Conservation (phyloP, 2,113 vertebrate species). For the Anthoscopus minutus region DNA sequence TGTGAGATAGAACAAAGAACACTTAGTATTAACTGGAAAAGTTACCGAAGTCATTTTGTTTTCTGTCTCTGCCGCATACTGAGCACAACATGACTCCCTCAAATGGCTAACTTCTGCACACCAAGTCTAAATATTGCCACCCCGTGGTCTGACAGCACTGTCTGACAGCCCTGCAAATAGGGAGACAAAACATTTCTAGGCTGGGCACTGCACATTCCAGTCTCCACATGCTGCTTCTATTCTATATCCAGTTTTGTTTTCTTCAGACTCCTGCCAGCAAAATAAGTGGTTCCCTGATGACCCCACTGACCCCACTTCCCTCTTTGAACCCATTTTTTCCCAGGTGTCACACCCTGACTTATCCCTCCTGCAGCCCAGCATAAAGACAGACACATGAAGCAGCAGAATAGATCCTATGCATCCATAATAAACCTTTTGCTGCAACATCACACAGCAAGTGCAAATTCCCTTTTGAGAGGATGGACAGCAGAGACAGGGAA, state of each 20-base stretch:
- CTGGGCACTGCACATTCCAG: not conserved
- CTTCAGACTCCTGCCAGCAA: not conserved
- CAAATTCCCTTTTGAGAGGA: not conserved
- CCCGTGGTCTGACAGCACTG: slow-evolving; percentile 25
- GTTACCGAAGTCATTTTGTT: slow-evolving; percentile 48
- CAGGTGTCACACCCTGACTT: not conserved
- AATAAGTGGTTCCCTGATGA: not conserved
- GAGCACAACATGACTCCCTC: slow-evolving; percentile 23
- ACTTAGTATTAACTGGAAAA: slow-evolving; percentile 40
- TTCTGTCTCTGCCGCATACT: not conserved
- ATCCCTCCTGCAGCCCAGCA: not conserved
- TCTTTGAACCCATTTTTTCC: no score
- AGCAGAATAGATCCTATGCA: not conserved
- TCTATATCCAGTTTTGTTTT: not conserved
- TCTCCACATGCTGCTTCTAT: not conserved
- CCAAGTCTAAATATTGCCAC: slow-evolving; percentile 35
- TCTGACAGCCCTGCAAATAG: not conserved
- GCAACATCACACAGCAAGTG: not conserved
- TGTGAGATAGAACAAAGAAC: not conserved
- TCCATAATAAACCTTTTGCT: not conserved
- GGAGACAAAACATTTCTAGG: not conserved
- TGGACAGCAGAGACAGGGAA: not conserved
- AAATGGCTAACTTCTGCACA: slow-evolving; percentile 12
- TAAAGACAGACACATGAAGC: not conserved
- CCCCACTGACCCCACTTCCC: not conserved